Evolutionary conservation across 1,140 invertebrate genomes (phyloP), one percentile per base, ranked within the genome.

Genomic region (Ctenoplectra terminalis): DNA sequence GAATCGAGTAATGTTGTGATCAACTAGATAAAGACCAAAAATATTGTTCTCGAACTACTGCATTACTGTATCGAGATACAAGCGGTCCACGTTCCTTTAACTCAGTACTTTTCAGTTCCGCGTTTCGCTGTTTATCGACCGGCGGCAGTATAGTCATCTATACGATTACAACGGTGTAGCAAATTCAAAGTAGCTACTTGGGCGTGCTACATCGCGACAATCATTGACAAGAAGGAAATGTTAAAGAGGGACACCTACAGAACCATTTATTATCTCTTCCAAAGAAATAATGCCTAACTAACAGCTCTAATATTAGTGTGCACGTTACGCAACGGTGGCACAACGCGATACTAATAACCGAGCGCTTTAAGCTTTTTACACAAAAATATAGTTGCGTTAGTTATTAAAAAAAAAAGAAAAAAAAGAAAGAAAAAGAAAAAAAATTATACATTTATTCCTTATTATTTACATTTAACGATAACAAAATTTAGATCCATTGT

Each of bases 101-200:
- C 73, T 80, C 79, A 40, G 48, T 56, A 54, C 61, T 54, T 46
- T 78, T 71, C 72, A 74, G 73, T 88, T 89, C 82, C 85, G 75
- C 82, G 87, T 89, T 89, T 86, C 85, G 73, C 71, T 74, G 82
- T 85, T 81, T 80, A 87, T 79, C 85, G 78, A 69, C 76, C 71
- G 81, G 52, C 76, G 76, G 64, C 76, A 71, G 67, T 76, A 64
- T 52, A 52, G 82, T 46, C 71, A 67, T 82, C 70, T 72, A 66
- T 64, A 66, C 67, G 54, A 71, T 31, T 46, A 43, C 58, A 54
- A 43, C 66, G 66, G 43, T 58, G 54, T 75, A 80, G 31, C 48
- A 31, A 61, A 82, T 81, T 56, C 29, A 69, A 79, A 79, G n/a
- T 73, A 63, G 40, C 9, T 50, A 56, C 71, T 77, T 61, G 78